A percentile compares a stretch with the other conserved stretches of the same genome.
Evolutionary conservation across 1,140 invertebrate species (phyloP).

Genomic region (Dermatophagoides farinae): DNA sequence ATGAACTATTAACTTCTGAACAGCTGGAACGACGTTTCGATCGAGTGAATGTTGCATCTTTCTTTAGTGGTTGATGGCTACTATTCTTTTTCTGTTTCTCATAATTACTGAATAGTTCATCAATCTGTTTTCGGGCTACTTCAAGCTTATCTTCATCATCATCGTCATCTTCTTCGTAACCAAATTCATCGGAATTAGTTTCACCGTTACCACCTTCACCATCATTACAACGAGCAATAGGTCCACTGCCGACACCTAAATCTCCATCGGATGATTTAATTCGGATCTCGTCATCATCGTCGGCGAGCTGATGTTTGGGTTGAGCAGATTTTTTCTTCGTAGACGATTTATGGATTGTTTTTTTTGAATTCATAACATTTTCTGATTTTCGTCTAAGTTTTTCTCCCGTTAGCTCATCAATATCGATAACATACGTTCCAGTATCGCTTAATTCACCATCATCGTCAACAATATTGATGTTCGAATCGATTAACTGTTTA

Average conservation of each 20-base stretch:
- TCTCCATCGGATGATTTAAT: too few species aligned
- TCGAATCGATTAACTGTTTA: too few species aligned
- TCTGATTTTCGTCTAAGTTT: too few species aligned
- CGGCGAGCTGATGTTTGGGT: too few species aligned
- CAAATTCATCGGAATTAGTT: not conserved
- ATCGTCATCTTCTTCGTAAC: not conserved
- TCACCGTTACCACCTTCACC: too few species aligned
- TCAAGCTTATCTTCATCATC: constrained; percentile 55
- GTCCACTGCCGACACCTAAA: too few species aligned
- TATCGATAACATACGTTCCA: constrained; percentile 59
- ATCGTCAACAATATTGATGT: not conserved
- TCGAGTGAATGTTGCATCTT: not conserved
- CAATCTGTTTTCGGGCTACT: constrained; percentile 63
- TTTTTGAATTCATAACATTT: too few species aligned
- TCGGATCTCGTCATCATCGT: too few species aligned
- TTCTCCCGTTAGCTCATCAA: constrained; percentile 14
- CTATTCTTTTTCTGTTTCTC: not conserved
- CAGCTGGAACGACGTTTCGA: not conserved
- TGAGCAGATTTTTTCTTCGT: too few species aligned
- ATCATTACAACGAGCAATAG: too few species aligned
- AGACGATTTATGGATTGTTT: too few species aligned
- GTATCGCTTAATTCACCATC: constrained; percentile 38
- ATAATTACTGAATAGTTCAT: constrained; percentile 37
- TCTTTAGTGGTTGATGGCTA: not conserved
- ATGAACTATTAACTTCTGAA: not conserved